Evolutionary conservation across 2,797 vertebrate species (phyloP).

Genomic region (Sebastes oblongus): DNA sequence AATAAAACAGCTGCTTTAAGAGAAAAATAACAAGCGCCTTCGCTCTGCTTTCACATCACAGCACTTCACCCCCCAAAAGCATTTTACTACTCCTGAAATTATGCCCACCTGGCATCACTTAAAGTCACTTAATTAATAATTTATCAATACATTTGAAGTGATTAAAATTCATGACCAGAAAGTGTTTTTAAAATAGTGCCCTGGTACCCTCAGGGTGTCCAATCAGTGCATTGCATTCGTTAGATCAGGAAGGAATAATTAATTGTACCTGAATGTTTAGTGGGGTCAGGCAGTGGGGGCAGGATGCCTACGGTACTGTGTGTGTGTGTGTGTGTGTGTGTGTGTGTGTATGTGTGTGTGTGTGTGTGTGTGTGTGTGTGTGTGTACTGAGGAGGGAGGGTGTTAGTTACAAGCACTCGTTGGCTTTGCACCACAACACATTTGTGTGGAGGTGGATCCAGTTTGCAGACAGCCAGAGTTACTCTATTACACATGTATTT

Average conservation of each 20-base stretch:
- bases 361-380: slow-evolving; percentile 16
- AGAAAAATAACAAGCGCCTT: slow-evolving; percentile 76
- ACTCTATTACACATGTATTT: neutral
- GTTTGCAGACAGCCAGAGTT: slow-evolving; percentile 19
- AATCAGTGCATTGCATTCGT: slow-evolving; percentile 78
- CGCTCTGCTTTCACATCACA: slow-evolving; percentile 73
- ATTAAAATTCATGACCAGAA: slow-evolving; percentile 88
- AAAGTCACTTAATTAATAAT: slow-evolving; percentile 88
- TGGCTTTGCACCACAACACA: slow-evolving; percentile 45
- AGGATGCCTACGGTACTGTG: slow-evolving; percentile 58
- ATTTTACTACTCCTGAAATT: slow-evolving; percentile 82
- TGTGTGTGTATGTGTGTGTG: slow-evolving; percentile 17
- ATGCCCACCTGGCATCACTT: slow-evolving; percentile 87
- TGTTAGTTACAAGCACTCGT: slow-evolving; percentile 17
- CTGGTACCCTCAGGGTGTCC: slow-evolving; percentile 77
- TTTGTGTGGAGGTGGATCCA: slow-evolving; percentile 58
- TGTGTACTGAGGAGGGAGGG: neutral
- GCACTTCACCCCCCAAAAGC: slow-evolving; percentile 74
- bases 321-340: slow-evolving; percentile 35
- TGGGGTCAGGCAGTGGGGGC: slow-evolving; percentile 78
- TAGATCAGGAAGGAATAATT: slow-evolving; percentile 85
- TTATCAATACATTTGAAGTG: slow-evolving; percentile 86
- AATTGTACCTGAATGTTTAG: slow-evolving; percentile 87
- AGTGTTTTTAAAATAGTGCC: slow-evolving; percentile 86
- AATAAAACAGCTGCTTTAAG: slow-evolving; percentile 74